Base-by-base conservation (phyloP, 2,797 vertebrate species). In the Galago senegalensis region DNA sequence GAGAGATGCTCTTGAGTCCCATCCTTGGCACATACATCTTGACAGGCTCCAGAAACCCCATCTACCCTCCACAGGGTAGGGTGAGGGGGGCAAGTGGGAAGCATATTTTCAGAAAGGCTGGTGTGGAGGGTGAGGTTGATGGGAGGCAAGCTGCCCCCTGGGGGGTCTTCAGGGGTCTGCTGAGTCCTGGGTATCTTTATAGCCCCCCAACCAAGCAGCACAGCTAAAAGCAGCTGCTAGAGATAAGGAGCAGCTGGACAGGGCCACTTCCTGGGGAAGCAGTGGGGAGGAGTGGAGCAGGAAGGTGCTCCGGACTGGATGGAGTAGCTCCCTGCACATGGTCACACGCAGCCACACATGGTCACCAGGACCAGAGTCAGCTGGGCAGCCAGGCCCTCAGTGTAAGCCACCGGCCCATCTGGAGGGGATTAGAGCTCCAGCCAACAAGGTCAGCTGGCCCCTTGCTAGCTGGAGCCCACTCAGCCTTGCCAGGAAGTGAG, bases 361-460 rank as follows among this genome's bases (percentile, higher is more conserved):
- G 83, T 95, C 91, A 72, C 83, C 79, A 63, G 87, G 76, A 94
- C 69, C n/a, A 4, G 56, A 34, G 49, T 94, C 85, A 76, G 92
- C 80, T 73, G 94, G 95, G 87, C 87, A 96, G 86, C 89, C 53
- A 77, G 81, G 85, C 89, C 86, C 89, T 96, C 13, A 1, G 87
- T 92, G 76, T 83, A 79, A 75, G 95, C 94, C 93, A 95, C 91
- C 70, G 0, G 96, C 96, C 94, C 95, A 97, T 97, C 95, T 97
- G 97, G 96, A 96, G 93, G 94, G 97, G 97, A 97, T 97, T 97
- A 97, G 77, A 75, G 27, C 89, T 92, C 81, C 0, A 17, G 97
- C 94, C 97, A 97, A 95, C 58, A 77, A 97, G 94, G 96, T 96
- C 94, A 94, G 91, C 91, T 96, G 91, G 92, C 73, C 80, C 58